Evolutionary conservation across 1,140 invertebrate species (phyloP).

Genomic region (Charaxes varanes): DNA sequence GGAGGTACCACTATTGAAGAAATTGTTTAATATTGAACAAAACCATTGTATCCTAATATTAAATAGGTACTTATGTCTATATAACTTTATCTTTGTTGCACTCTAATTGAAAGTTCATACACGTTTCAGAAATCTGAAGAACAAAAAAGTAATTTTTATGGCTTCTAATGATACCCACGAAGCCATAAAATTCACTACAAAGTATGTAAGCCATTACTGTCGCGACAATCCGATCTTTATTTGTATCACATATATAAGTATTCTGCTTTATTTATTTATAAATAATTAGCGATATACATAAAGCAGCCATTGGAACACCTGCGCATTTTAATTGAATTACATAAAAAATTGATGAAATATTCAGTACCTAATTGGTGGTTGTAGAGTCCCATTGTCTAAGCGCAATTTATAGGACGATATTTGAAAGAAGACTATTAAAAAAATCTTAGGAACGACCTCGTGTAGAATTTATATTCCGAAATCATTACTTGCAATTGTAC

Average conservation of each 20-base stretch:
- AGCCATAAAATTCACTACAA: not conserved
- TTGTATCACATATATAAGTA: slow-evolving; percentile 6
- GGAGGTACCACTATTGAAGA: too few species aligned
- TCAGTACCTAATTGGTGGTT: slow-evolving; percentile 11
- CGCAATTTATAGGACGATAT: slow-evolving; percentile 10
- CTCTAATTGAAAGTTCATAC: too few species aligned
- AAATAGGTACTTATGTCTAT: too few species aligned
- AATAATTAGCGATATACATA: slow-evolving; percentile 1
- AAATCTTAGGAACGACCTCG: slow-evolving; percentile 8
- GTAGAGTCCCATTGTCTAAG: slow-evolving; percentile 9
- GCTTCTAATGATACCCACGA: not conserved
- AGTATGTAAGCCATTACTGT: not conserved
- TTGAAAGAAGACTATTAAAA: slow-evolving; percentile 7
- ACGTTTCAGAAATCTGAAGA: too few species aligned
- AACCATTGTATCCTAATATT: too few species aligned
- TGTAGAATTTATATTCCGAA: slow-evolving; percentile 10
- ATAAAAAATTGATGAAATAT: slow-evolving; percentile 15
- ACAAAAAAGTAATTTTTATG: too few species aligned
- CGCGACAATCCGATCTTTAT: slow-evolving; percentile 2
- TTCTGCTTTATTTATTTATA: slow-evolving; percentile 7
- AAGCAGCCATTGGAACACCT: slow-evolving; percentile 11
- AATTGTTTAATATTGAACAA: too few species aligned
- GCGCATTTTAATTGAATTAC: slow-evolving; percentile 8
- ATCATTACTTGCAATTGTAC: slow-evolving; percentile 11
- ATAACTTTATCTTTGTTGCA: too few species aligned